phyloP scores from a whole-genome alignment of 2,797 vertebrate species.

The Chelmon rostratus region DNA sequence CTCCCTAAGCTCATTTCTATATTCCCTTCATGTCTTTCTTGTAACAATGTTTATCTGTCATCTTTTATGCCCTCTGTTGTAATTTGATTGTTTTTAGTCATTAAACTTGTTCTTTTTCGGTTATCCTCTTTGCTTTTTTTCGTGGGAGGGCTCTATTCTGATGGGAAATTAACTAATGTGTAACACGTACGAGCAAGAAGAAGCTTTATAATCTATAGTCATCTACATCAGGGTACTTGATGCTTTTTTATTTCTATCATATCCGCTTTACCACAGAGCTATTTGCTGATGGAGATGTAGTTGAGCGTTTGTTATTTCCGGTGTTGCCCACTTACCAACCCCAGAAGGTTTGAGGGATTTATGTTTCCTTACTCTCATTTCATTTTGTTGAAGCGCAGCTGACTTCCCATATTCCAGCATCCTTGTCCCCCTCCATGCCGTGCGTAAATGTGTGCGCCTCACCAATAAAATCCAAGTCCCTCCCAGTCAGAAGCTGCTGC shows the following conservation, averaged over 20 bases:
- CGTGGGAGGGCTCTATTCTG: neutral
- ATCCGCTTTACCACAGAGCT: too few relatives aligned
- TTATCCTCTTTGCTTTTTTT: neutral
- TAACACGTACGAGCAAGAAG: too few relatives aligned
- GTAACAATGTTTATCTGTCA: constrained; percentile 10
- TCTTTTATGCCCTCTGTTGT: constrained; percentile 9
- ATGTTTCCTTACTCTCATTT: neutral
- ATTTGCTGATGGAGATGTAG: neutral
- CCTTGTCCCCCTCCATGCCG: neutral
- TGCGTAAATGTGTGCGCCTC: constrained; percentile 46
- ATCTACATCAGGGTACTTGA: too few relatives aligned
- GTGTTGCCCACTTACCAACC: neutral
- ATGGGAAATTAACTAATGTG: neutral
- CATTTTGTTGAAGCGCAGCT: neutral
- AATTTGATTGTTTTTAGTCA: constrained; percentile 24
- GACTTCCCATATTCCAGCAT: neutral
- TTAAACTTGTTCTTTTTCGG: constrained; percentile 47
- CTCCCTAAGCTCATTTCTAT: constrained; percentile 4
- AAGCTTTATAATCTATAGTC: too few relatives aligned
- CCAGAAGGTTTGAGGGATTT: neutral
- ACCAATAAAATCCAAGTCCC: constrained; percentile 40
- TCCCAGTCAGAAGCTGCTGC: constrained; percentile 52
- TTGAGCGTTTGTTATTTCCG: neutral
- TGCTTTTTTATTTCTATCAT: too few relatives aligned
- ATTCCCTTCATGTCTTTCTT: constrained; percentile 18